phyloP scores from a whole-genome alignment of 2,797 vertebrate genomes.

The Eidolon dupreanum region DNA sequence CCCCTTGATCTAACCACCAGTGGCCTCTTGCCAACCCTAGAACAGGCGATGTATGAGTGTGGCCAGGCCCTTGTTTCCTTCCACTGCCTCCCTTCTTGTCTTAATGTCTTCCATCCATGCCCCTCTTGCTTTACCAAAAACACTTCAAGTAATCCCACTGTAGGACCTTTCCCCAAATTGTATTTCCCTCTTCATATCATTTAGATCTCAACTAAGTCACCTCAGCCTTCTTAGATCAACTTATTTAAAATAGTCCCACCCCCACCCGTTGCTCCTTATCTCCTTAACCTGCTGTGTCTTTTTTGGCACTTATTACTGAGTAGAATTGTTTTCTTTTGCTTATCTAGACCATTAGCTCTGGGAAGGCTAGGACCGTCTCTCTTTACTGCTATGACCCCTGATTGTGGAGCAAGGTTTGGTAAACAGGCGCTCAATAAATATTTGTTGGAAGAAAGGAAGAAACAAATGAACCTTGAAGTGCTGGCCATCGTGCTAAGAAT shows the following conservation, averaged over 20 bases:
- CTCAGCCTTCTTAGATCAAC: not conserved
- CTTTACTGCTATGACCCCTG: not conserved
- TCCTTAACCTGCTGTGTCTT: not conserved
- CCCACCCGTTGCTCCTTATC: not conserved
- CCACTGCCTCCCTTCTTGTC: not conserved
- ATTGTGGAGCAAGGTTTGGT: not conserved
- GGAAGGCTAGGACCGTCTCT: not conserved
- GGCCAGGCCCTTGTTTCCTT: not conserved
- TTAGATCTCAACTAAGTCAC: not conserved
- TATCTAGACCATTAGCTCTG: not conserved
- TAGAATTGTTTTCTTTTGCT: not conserved
- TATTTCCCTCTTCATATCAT: not conserved
- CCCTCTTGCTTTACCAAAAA: not conserved
- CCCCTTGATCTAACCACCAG: not conserved
- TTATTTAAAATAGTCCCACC: not conserved
- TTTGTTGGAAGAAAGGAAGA: not conserved
- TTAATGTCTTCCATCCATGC: not conserved
- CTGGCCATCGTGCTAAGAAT: not conserved
- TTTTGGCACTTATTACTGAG: not conserved
- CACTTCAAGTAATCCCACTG: rapidly evolving
- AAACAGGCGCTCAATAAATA: not conserved
- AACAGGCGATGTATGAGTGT: rapidly evolving
- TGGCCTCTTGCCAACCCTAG: not conserved
- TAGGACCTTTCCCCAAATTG: not conserved
- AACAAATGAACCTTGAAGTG: not conserved